Evolutionary conservation across 2,888 invertebrate genomes (phyloP).

Genomic region (Boloria euphrosyne): DNA sequence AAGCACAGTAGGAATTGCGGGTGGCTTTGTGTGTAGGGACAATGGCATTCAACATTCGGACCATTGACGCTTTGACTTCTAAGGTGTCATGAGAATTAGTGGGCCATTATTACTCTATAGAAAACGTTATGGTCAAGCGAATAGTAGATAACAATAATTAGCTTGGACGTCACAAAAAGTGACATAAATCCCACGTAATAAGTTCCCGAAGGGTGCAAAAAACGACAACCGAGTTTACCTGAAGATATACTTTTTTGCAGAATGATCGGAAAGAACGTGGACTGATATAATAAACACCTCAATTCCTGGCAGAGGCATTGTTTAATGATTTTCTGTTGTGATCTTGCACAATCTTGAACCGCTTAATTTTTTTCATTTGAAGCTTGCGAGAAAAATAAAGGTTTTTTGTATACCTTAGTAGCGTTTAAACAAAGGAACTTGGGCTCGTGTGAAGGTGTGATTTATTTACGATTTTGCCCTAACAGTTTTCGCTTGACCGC

Average conservation of each 20-base stretch:
- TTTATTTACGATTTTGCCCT: conserved; percentile 78
- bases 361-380: conserved; percentile 63
- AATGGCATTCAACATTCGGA: conserved; percentile 59
- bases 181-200: conserved; percentile 82
- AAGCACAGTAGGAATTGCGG: conserved; percentile 75
- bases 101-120: conserved; percentile 76
- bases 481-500: conserved; percentile 70
- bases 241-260: conserved; percentile 69
- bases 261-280: conserved; percentile 66
- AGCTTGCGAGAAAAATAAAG: conserved; percentile 71
- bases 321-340: conserved; percentile 81
- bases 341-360: conserved; percentile 78
- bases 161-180: conserved; percentile 77
- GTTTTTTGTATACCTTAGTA: conserved; percentile 76
- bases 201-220: conserved; percentile 70
- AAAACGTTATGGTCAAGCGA: conserved; percentile 75
- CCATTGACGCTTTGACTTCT: conserved; percentile 73
- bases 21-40: conserved; percentile 71
- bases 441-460: conserved; percentile 77
- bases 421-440: conserved; percentile 79
- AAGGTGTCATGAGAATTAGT: conserved; percentile 81
- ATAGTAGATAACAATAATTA: conserved; percentile 81
- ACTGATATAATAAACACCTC: conserved; percentile 80
- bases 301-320: conserved; percentile 79
- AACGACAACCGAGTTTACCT: conserved; percentile 69